phyloP scores from a whole-genome alignment of 2,113 vertebrate species.

The Lathamus discolor region DNA sequence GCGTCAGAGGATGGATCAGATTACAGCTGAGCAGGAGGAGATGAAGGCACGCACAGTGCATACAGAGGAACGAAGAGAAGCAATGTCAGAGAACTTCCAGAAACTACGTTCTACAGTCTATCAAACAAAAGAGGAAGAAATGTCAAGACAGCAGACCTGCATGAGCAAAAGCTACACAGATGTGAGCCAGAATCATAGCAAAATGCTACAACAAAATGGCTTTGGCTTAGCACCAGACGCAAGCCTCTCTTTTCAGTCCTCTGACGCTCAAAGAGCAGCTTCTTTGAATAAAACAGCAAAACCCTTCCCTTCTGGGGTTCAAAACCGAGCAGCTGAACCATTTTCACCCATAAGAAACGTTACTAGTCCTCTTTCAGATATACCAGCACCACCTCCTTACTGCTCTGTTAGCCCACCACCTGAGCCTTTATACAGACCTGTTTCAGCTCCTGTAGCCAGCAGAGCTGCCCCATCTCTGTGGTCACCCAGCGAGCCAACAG shows the following conservation, averaged over 20 bases:
- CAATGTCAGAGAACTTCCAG: constrained; percentile 52
- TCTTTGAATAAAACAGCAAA: constrained; percentile 85
- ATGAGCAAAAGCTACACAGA: constrained; percentile 82
- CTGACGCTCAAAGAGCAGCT: constrained; percentile 70
- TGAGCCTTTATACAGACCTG: constrained; percentile 77
- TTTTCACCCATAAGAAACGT: constrained; percentile 77
- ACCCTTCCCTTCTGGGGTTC: constrained; percentile 80
- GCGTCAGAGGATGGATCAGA: constrained; percentile 92
- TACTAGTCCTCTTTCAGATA: constrained; percentile 79
- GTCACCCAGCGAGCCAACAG: constrained; percentile 79
- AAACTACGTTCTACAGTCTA: constrained; percentile 69
- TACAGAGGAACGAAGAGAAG: constrained; percentile 68
- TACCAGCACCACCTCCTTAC: constrained; percentile 77
- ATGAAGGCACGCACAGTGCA: constrained; percentile 75
- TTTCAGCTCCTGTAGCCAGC: constrained; percentile 55
- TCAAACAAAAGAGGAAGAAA: constrained; percentile 58
- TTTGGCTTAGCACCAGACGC: constrained; percentile 53
- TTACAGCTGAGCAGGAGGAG: constrained; percentile 90
- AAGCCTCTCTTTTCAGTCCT: constrained; percentile 64
- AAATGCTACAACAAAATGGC: constrained; percentile 80
- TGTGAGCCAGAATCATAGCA: constrained; percentile 70
- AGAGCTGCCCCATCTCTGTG: constrained; percentile 71
- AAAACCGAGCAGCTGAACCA: constrained; percentile 72
- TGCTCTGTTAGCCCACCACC: constrained; percentile 72
- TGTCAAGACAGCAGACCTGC: constrained; percentile 34